phyloP scores from a whole-genome alignment of 2,113 vertebrate species.

The Arizona elegans region DNA sequence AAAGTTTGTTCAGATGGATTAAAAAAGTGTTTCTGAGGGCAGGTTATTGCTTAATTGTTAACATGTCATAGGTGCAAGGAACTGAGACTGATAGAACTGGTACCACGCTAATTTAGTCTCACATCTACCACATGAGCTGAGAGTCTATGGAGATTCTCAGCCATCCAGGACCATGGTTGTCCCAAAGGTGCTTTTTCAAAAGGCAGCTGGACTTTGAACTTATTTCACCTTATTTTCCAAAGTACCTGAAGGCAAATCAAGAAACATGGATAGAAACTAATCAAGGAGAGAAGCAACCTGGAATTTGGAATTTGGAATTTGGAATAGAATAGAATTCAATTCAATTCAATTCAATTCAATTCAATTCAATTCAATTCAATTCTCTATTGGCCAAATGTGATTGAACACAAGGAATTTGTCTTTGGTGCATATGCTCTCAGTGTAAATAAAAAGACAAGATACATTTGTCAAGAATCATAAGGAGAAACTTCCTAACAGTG shows the following conservation, averaged over 20 bases:
- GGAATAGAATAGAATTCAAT: no score
- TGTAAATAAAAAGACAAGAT: no score
- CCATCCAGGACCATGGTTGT: neutral
- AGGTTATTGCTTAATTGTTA: neutral
- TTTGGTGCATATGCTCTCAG: no score
- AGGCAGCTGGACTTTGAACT: neutral
- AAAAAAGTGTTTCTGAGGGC: neutral
- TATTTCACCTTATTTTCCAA: neutral
- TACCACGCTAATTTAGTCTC: neutral
- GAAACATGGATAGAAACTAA: neutral
- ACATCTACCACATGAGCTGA: neutral
- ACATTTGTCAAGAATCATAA: neutral
- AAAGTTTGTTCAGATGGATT: neutral
- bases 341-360: no score
- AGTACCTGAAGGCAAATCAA: neutral
- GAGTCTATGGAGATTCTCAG: neutral
- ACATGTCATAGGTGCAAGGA: neutral
- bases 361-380: no score
- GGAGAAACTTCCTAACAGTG: neutral
- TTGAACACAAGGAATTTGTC: no score
- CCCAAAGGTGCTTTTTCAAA: neutral
- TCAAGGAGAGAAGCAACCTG: neutral
- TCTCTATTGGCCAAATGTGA: no score
- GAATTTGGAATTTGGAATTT: no score
- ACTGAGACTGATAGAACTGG: neutral